Evolutionary conservation across 2,888 invertebrate species (phyloP), one percentile per base, ranked within the genome.

Genomic region (Leptinotarsa peninsularis): DNA sequence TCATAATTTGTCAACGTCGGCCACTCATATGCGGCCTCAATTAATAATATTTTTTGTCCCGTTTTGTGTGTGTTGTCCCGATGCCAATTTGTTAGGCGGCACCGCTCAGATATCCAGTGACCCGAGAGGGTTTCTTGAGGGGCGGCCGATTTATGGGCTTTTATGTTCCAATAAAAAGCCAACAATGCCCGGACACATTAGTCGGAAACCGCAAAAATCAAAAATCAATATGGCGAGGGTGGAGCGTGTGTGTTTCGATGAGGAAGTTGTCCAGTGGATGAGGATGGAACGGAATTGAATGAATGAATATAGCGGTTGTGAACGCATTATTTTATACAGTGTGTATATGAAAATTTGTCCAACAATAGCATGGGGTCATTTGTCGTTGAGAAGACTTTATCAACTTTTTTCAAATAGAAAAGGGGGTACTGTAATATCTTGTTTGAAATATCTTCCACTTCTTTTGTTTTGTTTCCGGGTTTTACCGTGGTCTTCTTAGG

Each of bases 41-140:
- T 78, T 78, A 78, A 76, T 76, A 74, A 76, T 63, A 78, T 68
- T 78, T 78, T 78, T 78, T 78, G 63, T 14, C 10, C 33, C 63
- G 63, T 63, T 63, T 63, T 63, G 63, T 63, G 43, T 43, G 63
- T 43, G 63, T 74, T 56, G 74, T 66, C 71, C 49, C 52, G 71
- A 54, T 73, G 73, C 71, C 74, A 67, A 74, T 74, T 74, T 74
- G 69, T 74, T 70, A 63, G 58, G 74, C 71, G 50, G 71, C 33
- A 13, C 54, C 70, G 33, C 71, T 63, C 63, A 17, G 63, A 74
- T 74, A 74, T 67, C 67, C 71, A 18, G 56, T 49, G 71, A 71
- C 58, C 74, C 58, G 50, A 67, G 67, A 67, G 43, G 63, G 49
- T 66, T 74, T 69, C 69, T 66, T 74, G 66, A 43, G 21, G 69